Base-by-base conservation (phyloP, 1,140 invertebrate species). In the Carposina sasakii region DNA sequence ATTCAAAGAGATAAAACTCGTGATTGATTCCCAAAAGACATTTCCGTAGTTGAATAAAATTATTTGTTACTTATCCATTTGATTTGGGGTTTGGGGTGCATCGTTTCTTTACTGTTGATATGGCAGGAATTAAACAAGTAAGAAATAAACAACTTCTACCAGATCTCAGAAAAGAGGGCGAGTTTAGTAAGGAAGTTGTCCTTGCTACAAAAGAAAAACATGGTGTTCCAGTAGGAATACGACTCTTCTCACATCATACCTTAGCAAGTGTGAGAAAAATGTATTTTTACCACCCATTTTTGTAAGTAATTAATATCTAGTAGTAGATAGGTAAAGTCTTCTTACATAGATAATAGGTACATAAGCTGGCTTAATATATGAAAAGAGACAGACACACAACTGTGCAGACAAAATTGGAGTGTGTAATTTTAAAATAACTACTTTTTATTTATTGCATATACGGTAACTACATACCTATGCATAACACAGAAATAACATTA, bases 211-310 rank as follows among this genome's bases (percentile, higher is more conserved):
- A 56, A 50, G 56, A 74, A 57, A 63, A 78, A 65, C 51, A 70
- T 50, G 42, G 81, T 26, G 68, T 87, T 20, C 58, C 75, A 13
- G 57, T 84, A 6, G 85, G 85, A 20, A 81, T 88, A 21, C 71
- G 89, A n/a, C 71, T 91, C 17, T 89, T 82, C 63, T 86, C 86
- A 19, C 89, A 91, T 57, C 89, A 91, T 52, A 91, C 90, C 0
- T 77, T 90, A 50, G 71, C 89, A 63, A 68, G 88, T 81, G 51
- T 87, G 72, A 61, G 84, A 71, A 72, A 82, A 78, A 65, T 87
- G 62, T 60, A 76, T 73, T 70, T 89, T 81, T 79, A 74, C 68
- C 63, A 77, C 43, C 76, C 79, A 9, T 72, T 72, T 40, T 66
- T 60, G 81, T 84, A 65, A 76, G 79, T 75, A 39, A 44, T n/a